Percentiles rank a stretch among this genome's conserved stretches.
phyloP scores from a whole-genome alignment of 2,113 vertebrate genomes.

The Passer domesticus region DNA sequence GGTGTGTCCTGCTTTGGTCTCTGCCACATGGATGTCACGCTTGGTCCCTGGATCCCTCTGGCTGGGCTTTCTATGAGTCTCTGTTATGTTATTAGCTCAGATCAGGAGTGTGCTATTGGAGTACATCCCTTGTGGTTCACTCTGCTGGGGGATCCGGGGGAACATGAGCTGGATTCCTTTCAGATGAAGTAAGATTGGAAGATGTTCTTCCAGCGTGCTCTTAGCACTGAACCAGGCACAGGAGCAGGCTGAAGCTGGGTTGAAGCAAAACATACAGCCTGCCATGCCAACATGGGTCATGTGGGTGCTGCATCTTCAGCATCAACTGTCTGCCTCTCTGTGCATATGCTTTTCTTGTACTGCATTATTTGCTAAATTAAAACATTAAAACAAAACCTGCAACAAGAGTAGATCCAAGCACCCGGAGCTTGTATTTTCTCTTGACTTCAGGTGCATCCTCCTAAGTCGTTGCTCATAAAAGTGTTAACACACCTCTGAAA shows the following conservation, averaged over 20 bases:
- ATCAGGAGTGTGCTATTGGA: not conserved
- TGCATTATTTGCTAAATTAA: not conserved
- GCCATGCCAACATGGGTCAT: not conserved
- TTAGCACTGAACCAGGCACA: rapidly evolving
- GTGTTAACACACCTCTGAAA: not conserved
- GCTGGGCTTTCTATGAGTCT: not conserved
- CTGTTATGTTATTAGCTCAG: not conserved
- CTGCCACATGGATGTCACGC: not conserved
- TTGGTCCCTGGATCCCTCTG: not conserved
- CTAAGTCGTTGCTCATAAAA: not conserved
- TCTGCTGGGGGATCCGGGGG: not conserved
- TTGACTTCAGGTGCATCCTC: not conserved
- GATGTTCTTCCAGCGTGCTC: not conserved
- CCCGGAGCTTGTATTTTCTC: not conserved
- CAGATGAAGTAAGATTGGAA: not conserved
- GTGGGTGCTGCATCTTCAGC: not conserved
- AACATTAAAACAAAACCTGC: not conserved
- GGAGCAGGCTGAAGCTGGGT: not conserved
- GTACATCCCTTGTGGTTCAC: not conserved
- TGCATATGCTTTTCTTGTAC: not conserved
- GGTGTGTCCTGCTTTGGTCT: not conserved
- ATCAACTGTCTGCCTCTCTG: not conserved
- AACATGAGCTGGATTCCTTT: not conserved
- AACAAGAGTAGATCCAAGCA: not conserved
- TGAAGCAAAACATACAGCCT: not conserved